Base-by-base conservation (phyloP, 1,140 invertebrate genomes). In the Diprion similis region DNA sequence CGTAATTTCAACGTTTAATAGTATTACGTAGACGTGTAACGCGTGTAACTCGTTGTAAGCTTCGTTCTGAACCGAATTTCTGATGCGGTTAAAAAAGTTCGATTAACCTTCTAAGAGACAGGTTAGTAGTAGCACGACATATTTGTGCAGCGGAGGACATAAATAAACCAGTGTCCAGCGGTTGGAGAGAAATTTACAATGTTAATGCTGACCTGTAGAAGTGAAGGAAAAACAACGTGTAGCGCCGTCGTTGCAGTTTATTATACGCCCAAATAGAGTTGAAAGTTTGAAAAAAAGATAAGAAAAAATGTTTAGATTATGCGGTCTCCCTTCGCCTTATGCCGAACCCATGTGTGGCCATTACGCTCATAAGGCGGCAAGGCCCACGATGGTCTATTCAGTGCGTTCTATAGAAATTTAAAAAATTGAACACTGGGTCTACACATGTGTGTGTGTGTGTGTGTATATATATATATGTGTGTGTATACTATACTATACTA, bases 201-300 rank as follows among this genome's bases (percentile, higher is more conserved):
- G 51, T 59, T 59, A 59, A 59, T 59, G 51, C n/a, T 59, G 51
- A 59, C 51, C 9, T 59, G 51, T 59, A 59, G 11, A 59, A 59
- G n/a, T 17, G n/a, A 59, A 8, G 11, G 9, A 59, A 9, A 59
- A 59, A 59, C 51, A 59, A 59, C 51, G 51, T 59, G 51, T 59
- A 59, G n/a, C 51, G 51, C n/a, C 9, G 51, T 17, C 51, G 51
- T 59, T 59, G 51, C 51, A 59, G 11, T 59, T 13, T 17, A 15
- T 13, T 15, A 10, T 10, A 51, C 15, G 9, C 51, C n/a, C n/a
- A 59, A 15, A 59, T 6, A 6, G 51, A 17, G 51, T 15, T 6
- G n/a, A 9, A 37, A 37, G 24, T 37, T 37, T 37, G 2, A 37
- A 37, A 37, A 37, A 37, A 37, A 37, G 24, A 37, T 6, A 37